Base-by-base conservation (phyloP, 2,113 vertebrate species). In the Corapipo altera region DNA sequence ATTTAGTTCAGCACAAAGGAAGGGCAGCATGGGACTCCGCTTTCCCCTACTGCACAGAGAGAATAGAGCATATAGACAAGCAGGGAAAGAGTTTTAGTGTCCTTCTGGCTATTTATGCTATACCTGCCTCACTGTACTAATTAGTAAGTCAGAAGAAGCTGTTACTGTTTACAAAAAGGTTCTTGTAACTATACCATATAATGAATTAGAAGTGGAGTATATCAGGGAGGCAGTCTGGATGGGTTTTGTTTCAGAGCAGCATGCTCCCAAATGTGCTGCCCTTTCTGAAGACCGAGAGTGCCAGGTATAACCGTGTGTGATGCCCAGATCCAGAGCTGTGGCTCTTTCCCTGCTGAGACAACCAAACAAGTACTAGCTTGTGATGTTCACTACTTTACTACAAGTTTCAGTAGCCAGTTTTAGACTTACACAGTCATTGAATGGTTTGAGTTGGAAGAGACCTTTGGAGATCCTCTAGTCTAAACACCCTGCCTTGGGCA, bases 31-130 rank as follows among this genome's bases (percentile, higher is more conserved):
- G 5, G 5, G 12, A 87, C 84, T 84, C 48, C 35, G 28, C 13
- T 41, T 77, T 62, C 7, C 26, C 20, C 17, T 20, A 19, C 11
- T 48, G 13, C 54, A 57, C 11, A 78, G 18, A 49, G 6, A 83
- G 17, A 81, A 44, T 0, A 74, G 15, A 3, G 1, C 54, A 51
- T 33, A 57, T 0, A 72, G n/a, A 28, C 8, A 72, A 65, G n/a
- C 19, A 13, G 5, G 28, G 30, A 46, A 59, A 54, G 35, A 33
- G 11, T 15, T 71, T 89, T 61, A 80, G n/a, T 26, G 70, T 61
- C 55, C 6, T 57, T 28, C 7, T 1, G 0, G 21, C 35, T 64
- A 41, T 59, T 75, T 65, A 57, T 27, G 10, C 16, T 32, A 0
- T 14, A 61, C 17, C n/a, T 28, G 33, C 21, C 28, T 48, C 64